phyloP scores from a whole-genome alignment of 2,888 invertebrate species.

The Parthenolecanium corni region DNA sequence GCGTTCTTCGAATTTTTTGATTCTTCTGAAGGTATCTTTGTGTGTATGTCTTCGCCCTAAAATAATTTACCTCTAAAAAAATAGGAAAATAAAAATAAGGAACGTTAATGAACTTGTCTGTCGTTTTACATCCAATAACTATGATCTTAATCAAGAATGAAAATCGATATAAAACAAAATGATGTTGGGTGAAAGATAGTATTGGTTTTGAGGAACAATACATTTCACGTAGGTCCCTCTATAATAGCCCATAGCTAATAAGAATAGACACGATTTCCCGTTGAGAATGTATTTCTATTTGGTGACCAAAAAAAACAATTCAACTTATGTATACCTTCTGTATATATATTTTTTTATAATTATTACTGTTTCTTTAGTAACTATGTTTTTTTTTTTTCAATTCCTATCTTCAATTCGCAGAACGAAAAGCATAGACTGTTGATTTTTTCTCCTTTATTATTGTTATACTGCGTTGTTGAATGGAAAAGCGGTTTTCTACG shows the following conservation, averaged over 20 bases:
- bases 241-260: conserved; percentile 25
- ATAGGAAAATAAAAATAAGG: too few species aligned
- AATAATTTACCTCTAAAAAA: too few species aligned
- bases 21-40: too few species aligned
- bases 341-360: neutral
- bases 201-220: conserved; percentile 19
- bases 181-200: neutral
- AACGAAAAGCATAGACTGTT: conserved; percentile 5
- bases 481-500: neutral
- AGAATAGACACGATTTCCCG: conserved; percentile 12
- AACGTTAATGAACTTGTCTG: too few species aligned
- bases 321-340: neutral
- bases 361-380: neutral
- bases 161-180: conserved; percentile 16
- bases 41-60: too few species aligned
- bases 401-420: conserved; percentile 7
- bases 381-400: conserved; percentile 7
- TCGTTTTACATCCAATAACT: neutral
- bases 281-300: conserved; percentile 9
- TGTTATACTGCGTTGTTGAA: too few species aligned
- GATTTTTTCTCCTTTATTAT: neutral
- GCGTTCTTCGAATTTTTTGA: too few species aligned
- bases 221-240: conserved; percentile 9
- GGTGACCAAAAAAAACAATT: neutral
- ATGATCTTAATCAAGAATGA: conserved; percentile 11